These are phyloP conservation scores for Troglohyphantes excavatus DNA, from an alignment of 2,888 invertebrate genomes.

Conservation along the genomic window DNA sequence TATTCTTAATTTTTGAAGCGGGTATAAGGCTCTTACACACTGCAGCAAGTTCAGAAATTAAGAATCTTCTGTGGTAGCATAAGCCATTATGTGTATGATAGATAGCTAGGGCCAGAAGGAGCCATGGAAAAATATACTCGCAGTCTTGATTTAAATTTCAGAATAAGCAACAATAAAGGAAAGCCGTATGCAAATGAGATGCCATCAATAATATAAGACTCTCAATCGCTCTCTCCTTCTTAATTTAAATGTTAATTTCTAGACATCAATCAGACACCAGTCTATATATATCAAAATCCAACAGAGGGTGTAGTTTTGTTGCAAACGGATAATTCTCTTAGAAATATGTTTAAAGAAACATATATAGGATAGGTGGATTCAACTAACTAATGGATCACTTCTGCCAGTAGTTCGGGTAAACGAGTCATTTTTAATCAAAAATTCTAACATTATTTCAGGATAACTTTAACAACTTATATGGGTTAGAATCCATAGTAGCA, in stretches of 20 bases:
- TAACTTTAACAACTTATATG: too few species aligned
- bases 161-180: slow-evolving; percentile 69
- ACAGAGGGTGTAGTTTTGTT: slow-evolving; percentile 1
- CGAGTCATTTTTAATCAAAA: too few species aligned
- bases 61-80: slow-evolving; percentile 42
- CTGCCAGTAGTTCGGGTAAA: not conserved
- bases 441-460: too few species aligned
- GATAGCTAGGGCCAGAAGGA: slow-evolving; percentile 46
- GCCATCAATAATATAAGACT: slow-evolving; percentile 64
- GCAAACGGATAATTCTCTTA: not conserved
- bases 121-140: slow-evolving; percentile 63
- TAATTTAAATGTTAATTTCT: slow-evolving; percentile 75
- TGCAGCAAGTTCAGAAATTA: slow-evolving; percentile 66
- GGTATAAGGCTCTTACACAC: slow-evolving; percentile 18
- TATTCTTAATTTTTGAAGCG: slow-evolving; percentile 62
- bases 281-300: slow-evolving; percentile 37
- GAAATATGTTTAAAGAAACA: not conserved
- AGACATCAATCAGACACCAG: slow-evolving; percentile 65
- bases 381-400: not conserved
- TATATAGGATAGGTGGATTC: not conserved
- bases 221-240: slow-evolving; percentile 62
- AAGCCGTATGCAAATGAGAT: slow-evolving; percentile 57
- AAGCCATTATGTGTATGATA: slow-evolving; percentile 67
- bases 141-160: slow-evolving; percentile 69
- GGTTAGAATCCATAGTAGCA: too few species aligned